Conservation (phyloP, 2,888 invertebrate genomes). For the Dexiosoma caninum region DNA sequence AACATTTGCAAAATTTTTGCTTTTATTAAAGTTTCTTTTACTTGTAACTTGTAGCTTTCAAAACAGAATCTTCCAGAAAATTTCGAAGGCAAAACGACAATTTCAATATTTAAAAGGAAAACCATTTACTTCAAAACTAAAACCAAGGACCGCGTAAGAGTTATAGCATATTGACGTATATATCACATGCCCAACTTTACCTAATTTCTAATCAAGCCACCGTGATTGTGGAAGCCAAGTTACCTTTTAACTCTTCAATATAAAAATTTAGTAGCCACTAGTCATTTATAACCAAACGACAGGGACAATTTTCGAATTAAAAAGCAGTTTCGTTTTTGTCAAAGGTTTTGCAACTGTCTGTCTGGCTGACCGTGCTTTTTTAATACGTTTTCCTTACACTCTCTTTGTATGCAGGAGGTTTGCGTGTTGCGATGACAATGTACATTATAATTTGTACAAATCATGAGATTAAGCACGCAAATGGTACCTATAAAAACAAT, state of each 20-base stretch:
- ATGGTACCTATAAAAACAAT: slow-evolving; percentile 32
- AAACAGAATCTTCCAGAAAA: no score
- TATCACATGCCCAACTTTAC: no score
- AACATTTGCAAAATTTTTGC: no score
- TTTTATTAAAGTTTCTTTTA: no score
- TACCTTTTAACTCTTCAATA: slow-evolving; percentile 16
- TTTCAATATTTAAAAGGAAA: no score
- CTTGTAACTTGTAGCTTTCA: no score
- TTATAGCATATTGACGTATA: no score
- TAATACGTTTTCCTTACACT: neutral
- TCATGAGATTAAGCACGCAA: slow-evolving; percentile 61
- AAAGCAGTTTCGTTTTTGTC: slow-evolving; percentile 35
- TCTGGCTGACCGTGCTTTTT: neutral
- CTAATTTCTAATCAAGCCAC: slow-evolving; percentile 5
- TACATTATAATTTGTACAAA: slow-evolving; percentile 61
- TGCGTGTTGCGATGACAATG: slow-evolving; percentile 62
- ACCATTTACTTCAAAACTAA: no score
- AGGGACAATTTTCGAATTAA: slow-evolving; percentile 26
- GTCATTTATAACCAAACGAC: slow-evolving; percentile 31
- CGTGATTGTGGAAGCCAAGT: neutral
- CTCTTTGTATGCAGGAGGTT: slow-evolving; percentile 28
- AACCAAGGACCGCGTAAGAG: no score
- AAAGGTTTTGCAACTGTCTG: slow-evolving; percentile 25
- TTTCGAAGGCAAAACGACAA: no score
- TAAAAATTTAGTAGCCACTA: neutral